Evolutionary conservation across 30 jellyfish, hydroid and myxozoan species (phyloP), one percentile per base, ranked within the genome.

Genomic region (Pseudorhiza aurosa): DNA sequence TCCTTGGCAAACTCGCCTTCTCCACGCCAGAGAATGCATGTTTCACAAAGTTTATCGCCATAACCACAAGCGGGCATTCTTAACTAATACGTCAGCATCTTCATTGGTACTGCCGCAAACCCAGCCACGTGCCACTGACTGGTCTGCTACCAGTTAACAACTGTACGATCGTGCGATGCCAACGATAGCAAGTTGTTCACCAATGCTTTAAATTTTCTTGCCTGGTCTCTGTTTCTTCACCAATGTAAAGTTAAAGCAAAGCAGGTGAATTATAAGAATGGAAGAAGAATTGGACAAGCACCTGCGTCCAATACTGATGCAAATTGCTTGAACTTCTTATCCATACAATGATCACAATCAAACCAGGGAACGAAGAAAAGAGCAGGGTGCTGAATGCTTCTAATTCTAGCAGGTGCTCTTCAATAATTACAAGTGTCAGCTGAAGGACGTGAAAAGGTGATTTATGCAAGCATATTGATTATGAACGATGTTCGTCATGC

Each of bases 21-120:
- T 77, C 96, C 43, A 77, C 78, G 19, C 96, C 96, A 59, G 96
- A 85, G 46, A 85, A 85, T 32, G 87, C 96, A 85, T 63, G 79
- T 55, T 74, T 85, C 58, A 85, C 83, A 59, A 58, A 85, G 44
- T 76, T 77, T 78, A 85, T 44, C 77, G 83, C 91, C 88, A 75
- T 75, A 28, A 22, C 65, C 51, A 21, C 26, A 78, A 40, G 31
- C 78, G 29, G 31, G 49, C 31, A 57, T 75, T 60, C 68, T 49
- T 47, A 31, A 62, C 76, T 22, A 55, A 4, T 5, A 28, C 32
- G 31, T n/a, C n/a, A n/a, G n/a, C n/a, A n/a, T n/a, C n/a, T n/a
- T 25, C 43, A 18, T 22, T 19, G 19, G 9, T 8, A 21, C 72
- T 19, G 4, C 29, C 22, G 42, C 40, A 2, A 28, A 4, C 3